These are phyloP conservation scores for Drosophila helvetica DNA, from an alignment of 2,888 invertebrate species.

Conservation along the genomic window DNA sequence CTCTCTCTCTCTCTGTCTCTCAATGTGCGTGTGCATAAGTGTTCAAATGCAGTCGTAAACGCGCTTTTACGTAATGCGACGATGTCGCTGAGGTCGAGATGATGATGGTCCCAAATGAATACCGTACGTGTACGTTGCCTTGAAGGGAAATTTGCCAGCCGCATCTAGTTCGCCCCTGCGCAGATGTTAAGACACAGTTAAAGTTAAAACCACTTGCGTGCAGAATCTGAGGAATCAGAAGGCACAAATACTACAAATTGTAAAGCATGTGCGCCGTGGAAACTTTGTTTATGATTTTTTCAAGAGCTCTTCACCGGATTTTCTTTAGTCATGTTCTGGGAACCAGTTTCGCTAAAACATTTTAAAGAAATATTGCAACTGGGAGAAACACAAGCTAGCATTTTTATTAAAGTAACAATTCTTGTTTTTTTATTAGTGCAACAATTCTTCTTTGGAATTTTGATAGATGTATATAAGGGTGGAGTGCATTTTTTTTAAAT, in stretches of 20 bases:
- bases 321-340: constrained; percentile 4
- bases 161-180: not conserved
- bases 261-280: not conserved
- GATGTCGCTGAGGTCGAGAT: constrained; percentile 48
- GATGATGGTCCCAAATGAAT: constrained; percentile 42
- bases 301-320: constrained; percentile 40
- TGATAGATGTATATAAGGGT: too few species aligned
- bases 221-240: constrained; percentile 51
- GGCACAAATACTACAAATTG: constrained; percentile 14
- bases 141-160: not conserved
- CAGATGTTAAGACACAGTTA: constrained; percentile 42
- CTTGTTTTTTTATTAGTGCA: too few species aligned
- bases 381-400: not conserved
- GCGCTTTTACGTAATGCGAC: constrained; percentile 74
- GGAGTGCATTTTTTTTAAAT: too few species aligned
- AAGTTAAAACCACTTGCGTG: constrained; percentile 49
- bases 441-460: too few species aligned
- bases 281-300: not conserved
- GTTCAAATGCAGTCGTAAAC: constrained; percentile 68
- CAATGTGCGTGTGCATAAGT: constrained; percentile 23
- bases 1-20: constrained; percentile 23
- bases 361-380: not conserved
- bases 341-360: not conserved
- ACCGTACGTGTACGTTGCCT: not conserved
- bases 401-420: too few species aligned